A percentile compares a stretch with the other conserved stretches of the same genome.
phyloP scores from a whole-genome alignment of 2,113 vertebrate genomes.

The Chauna torquata region DNA sequence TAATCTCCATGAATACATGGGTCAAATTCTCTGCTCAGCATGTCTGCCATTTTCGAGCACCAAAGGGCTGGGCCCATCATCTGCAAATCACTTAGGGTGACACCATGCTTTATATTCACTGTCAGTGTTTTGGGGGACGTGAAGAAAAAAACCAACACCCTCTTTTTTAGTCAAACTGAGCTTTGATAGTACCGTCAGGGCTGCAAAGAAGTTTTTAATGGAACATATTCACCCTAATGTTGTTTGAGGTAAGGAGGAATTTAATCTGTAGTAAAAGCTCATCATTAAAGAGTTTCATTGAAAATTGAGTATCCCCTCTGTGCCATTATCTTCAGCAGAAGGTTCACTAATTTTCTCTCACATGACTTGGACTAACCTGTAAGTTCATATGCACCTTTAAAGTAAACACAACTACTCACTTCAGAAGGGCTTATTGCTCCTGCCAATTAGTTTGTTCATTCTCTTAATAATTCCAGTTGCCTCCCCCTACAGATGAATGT shows the following conservation, averaged over 20 bases:
- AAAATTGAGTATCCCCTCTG: background rate
- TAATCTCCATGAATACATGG: background rate
- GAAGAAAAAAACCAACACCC: background rate
- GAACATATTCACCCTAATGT: background rate
- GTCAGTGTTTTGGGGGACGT: background rate
- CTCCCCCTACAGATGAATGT: slow-evolving; percentile 11
- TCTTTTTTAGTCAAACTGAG: background rate
- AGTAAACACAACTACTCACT: background rate
- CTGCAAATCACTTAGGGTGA: background rate
- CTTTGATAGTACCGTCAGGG: background rate
- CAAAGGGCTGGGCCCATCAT: background rate
- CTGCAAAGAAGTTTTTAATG: background rate
- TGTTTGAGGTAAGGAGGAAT: background rate
- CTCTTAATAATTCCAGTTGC: slow-evolving; percentile 19
- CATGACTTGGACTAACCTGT: background rate
- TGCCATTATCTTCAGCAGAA: background rate
- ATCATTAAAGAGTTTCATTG: background rate
- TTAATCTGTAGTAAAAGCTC: background rate
- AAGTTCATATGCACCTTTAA: background rate
- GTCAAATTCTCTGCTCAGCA: background rate
- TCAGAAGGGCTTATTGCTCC: background rate
- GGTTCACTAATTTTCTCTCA: background rate
- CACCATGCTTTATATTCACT: background rate
- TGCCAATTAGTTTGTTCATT: background rate
- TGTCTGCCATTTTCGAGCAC: background rate